Base-by-base conservation (phyloP, 2,113 vertebrate genomes). In the Chloroceryle aenea region DNA sequence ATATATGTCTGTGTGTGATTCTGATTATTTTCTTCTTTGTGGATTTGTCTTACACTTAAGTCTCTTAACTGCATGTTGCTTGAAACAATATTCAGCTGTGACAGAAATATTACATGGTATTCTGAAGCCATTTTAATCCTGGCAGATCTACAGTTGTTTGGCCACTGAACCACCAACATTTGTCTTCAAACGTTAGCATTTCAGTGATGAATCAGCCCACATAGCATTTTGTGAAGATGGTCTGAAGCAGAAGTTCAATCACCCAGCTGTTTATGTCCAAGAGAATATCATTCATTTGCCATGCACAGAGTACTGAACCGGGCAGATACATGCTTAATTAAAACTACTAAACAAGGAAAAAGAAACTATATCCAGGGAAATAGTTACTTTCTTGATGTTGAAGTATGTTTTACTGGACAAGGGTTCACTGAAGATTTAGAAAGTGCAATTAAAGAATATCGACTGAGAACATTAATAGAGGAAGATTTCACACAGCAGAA, bases 231-330 rank as follows among this genome's bases (percentile, higher is more conserved):
- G 20, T 74, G 47, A 79, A 73, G 52, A 72, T 72, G 38, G 19
- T 78, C 7, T 59, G 15, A 69, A 83, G 21, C 32, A 42, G 26
- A 36, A 75, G 18, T 78, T 77, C 26, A 55, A 32, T 74, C 29
- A 32, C 30, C 7, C 52, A 34, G 47, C n/a, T 75, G 14, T 71
- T 72, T 40, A 48, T 36, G 11, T 34, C 64, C 9, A 64, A 38
- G 9, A 74, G 19, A 76, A 56, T 40, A 48, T 47, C 0, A 53
- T 14, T 21, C 4, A 76, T 64, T 86, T 80, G 10, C 14, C 19
- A 10, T 17, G 7, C 0, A 1, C 22, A 61, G 21, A 20, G 2
- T 23, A 27, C 13, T 52, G 40, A 14, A 34, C 16, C 59, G 17
- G 29, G 20, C 20, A 30, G 36, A 7, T 50, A 4, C 4, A 6